Percentiles rank a stretch among this genome's conserved stretches.
Evolutionary conservation across 1,140 invertebrate species (phyloP).

Genomic region (Trichonephila inaurata): DNA sequence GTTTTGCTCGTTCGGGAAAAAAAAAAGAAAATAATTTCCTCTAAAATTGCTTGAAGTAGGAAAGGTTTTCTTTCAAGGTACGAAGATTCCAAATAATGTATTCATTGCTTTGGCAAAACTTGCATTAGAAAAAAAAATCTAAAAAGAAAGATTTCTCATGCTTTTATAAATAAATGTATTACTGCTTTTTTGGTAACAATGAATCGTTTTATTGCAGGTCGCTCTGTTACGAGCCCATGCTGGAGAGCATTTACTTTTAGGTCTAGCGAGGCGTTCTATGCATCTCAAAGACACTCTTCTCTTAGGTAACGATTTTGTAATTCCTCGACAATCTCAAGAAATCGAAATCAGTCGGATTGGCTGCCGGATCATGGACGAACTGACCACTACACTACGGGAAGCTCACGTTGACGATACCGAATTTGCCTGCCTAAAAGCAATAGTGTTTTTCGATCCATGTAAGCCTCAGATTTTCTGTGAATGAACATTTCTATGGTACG

Average conservation of each 20-base stretch:
- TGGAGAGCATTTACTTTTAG: slow-evolving; percentile 95
- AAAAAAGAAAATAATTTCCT: too few species aligned
- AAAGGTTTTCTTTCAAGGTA: too few species aligned
- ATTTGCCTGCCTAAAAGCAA: slow-evolving; percentile 97
- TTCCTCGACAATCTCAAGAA: slow-evolving; percentile 88
- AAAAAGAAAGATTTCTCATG: too few species aligned
- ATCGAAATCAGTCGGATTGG: slow-evolving; percentile 88
- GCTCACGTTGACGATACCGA: slow-evolving; percentile 98
- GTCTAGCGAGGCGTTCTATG: slow-evolving; percentile 94
- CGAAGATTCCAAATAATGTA: too few species aligned
- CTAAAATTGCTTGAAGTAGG: too few species aligned
- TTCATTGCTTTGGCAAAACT: too few species aligned
- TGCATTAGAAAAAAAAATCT: too few species aligned
- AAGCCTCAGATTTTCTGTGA: slow-evolving; percentile 77
- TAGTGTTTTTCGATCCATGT: slow-evolving; percentile 97
- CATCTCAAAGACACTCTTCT: slow-evolving; percentile 93
- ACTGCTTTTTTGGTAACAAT: too few species aligned
- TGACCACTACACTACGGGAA: slow-evolving; percentile 94
- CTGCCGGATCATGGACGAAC: slow-evolving; percentile 95
- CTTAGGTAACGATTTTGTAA: slow-evolving; percentile 96
- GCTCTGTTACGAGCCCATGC: slow-evolving; percentile 96
- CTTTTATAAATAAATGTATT: too few species aligned
- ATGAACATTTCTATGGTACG: slow-evolving; percentile 68
- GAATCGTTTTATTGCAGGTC: slow-evolving; percentile 84
- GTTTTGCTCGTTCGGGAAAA: too few species aligned